Base-by-base conservation (phyloP, 2,888 invertebrate genomes). In the Synanthedon tipuliformis region DNA sequence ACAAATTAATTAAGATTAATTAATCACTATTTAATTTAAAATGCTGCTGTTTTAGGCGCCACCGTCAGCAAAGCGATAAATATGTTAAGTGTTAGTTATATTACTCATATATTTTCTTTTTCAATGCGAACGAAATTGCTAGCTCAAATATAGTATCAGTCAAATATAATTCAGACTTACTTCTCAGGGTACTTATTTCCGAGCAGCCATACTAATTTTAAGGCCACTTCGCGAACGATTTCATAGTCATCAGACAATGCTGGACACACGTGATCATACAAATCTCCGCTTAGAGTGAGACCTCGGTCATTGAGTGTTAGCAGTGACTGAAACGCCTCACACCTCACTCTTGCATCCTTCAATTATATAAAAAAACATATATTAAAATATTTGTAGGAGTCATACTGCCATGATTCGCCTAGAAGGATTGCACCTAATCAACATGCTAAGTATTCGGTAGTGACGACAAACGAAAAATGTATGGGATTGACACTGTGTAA, bases 221-320 rank as follows among this genome's bases (percentile, higher is more conserved):
- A 82, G 0, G 96, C 97, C 50, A 94, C 94, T 66, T 94, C 91
- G 52, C 98, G 88, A 0, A 98, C 98, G 68, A 95, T 95, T 81
- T 98, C 97, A 78, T 96, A 97, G 76, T 98, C 97, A 78, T 98
- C 98, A 23, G 92, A 91, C 50, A 98, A 88, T 1, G 95, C 94
- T 18, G 90, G 87, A 68, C 93, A 94, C 27, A 94, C 91, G 15
- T 86, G 75, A 50, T 89, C 87, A 61, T 91, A 92, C 18, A 92
- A 78, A 52, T 83, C 87, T 1, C 92, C 91, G 53, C 93, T 92
- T n/a, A 98, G 79, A 53, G 90, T 90, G 57, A 95, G 92, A 0
- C 95, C 95, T 57, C 97, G 89, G 60, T 94, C 92, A 66, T 97
- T 94, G 10, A 97, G 87, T 16, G 92, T 91, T 50, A 97, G 91